Evolutionary conservation across 2,797 vertebrate species (phyloP).

Genomic region (Esox masquinongy): DNA sequence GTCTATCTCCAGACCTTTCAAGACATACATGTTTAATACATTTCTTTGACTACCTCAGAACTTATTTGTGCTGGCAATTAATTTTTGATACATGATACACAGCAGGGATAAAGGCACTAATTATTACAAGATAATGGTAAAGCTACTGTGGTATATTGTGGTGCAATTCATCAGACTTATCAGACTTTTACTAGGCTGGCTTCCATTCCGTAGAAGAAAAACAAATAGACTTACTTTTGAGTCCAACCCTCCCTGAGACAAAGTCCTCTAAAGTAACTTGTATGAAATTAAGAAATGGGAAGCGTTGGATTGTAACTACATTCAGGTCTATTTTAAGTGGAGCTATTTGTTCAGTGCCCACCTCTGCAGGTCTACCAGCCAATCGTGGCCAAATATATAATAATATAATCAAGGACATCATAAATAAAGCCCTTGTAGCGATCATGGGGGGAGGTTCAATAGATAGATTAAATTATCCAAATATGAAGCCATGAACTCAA

Average conservation of each 20-base stretch:
- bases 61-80: constrained; percentile 20
- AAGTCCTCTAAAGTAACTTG: neutral
- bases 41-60: constrained; percentile 26
- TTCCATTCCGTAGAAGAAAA: neutral
- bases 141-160: constrained; percentile 18
- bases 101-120: constrained; percentile 9
- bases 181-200: neutral
- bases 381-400: neutral
- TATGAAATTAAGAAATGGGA: neutral
- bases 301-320: neutral
- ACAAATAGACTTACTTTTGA: neutral
- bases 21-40: constrained; percentile 10
- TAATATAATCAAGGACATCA: constrained; percentile 18
- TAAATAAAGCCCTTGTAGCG: constrained; percentile 28
- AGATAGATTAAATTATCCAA: neutral
- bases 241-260: neutral
- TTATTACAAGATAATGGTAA: constrained; percentile 8
- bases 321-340: neutral
- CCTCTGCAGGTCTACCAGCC: neutral
- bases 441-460: constrained; percentile 12
- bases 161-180: constrained; percentile 44
- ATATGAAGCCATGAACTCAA: constrained; percentile 18
- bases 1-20: neutral
- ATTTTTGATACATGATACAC: constrained; percentile 35
- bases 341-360: neutral